Percentiles rank a stretch among this genome's conserved stretches.
phyloP scores from a whole-genome alignment of 2,113 vertebrate species.

The Sander vitreus region DNA sequence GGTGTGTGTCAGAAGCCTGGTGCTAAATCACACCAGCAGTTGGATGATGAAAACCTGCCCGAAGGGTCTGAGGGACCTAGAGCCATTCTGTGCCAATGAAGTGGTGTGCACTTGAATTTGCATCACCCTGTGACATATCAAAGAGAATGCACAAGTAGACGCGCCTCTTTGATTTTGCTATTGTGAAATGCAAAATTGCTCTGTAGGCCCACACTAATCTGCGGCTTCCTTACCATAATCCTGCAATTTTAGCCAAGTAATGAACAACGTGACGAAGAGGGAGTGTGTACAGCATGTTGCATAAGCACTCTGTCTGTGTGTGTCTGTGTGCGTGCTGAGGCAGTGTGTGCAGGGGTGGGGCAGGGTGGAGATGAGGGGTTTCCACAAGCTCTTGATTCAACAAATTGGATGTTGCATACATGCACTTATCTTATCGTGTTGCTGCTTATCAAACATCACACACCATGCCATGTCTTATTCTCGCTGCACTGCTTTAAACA shows the following conservation, averaged over 20 bases:
- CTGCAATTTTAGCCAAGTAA: slow-evolving; percentile 76
- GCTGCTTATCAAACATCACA: slow-evolving; percentile 32
- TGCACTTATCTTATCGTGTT: slow-evolving; percentile 27
- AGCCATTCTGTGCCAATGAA: slow-evolving; percentile 64
- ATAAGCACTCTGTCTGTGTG: slow-evolving; percentile 50
- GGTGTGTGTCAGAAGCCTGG: slow-evolving; percentile 47
- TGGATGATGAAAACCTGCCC: slow-evolving; percentile 69
- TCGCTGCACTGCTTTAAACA: slow-evolving; percentile 31
- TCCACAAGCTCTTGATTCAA: slow-evolving; percentile 41
- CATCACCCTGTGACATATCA: slow-evolving; percentile 76
- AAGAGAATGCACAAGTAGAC: slow-evolving; percentile 73
- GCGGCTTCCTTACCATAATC: slow-evolving; percentile 71
- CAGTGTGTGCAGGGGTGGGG: slow-evolving; percentile 31
- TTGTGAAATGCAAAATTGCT: slow-evolving; percentile 68
- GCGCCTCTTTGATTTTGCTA: slow-evolving; percentile 68
- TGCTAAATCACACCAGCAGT: slow-evolving; percentile 60
- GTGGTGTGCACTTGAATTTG: slow-evolving; percentile 70
- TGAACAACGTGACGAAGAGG: slow-evolving; percentile 68
- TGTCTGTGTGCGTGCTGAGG: slow-evolving; percentile 1
- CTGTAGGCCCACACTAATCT: slow-evolving; percentile 68
- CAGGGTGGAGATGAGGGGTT: slow-evolving; percentile 43
- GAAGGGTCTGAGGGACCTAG: slow-evolving; percentile 48
- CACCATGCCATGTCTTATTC: slow-evolving; percentile 11
- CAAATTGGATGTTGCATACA: slow-evolving; percentile 45
- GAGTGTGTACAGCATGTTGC: slow-evolving; percentile 61